A percentile compares a stretch with the other conserved stretches of the same genome.
Evolutionary conservation across 2,888 invertebrate genomes (phyloP).

Genomic region (Xiphydria camelus): DNA sequence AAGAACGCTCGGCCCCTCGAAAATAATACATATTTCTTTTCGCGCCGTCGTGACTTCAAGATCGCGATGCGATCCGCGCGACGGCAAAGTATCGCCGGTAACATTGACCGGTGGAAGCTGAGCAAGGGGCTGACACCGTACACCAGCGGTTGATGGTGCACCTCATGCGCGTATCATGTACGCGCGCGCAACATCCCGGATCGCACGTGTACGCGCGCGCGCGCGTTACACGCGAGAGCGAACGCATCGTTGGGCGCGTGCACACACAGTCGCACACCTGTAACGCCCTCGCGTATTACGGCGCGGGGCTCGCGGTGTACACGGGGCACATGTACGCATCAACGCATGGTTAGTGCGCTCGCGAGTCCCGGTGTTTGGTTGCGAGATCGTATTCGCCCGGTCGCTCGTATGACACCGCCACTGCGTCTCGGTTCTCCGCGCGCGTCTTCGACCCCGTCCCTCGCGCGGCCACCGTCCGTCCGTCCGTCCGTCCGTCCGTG

Average conservation of each 20-base stretch:
- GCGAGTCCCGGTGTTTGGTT: slow-evolving; percentile 29
- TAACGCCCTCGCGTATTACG: no score
- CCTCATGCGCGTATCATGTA: slow-evolving; percentile 19
- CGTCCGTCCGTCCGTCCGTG: no score
- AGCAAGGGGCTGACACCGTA: slow-evolving; percentile 6
- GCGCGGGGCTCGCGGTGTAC: no score
- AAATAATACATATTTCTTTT: no score
- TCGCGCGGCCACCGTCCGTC: no score
- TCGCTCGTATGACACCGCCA: slow-evolving; percentile 30
- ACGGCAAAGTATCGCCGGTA: no score
- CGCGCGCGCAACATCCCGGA: slow-evolving; percentile 10
- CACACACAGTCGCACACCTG: no score
- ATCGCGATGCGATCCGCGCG: no score
- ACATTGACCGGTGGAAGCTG: slow-evolving; percentile 1
- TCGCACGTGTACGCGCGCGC: slow-evolving; percentile 7
- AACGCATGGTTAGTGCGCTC: slow-evolving; percentile 30
- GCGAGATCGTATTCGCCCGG: slow-evolving; percentile 13
- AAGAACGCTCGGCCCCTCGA: no score
- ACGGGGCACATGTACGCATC: background rate
- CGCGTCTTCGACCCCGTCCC: background rate
- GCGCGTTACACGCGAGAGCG: no score
- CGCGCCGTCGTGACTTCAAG: no score
- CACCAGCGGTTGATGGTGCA: slow-evolving; percentile 17
- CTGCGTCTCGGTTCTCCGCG: slow-evolving; percentile 24
- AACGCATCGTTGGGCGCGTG: no score